Evolutionary conservation across 2,113 vertebrate genomes (phyloP), one percentile per base, ranked within the genome.

Genomic region (Cromileptes altivelis): DNA sequence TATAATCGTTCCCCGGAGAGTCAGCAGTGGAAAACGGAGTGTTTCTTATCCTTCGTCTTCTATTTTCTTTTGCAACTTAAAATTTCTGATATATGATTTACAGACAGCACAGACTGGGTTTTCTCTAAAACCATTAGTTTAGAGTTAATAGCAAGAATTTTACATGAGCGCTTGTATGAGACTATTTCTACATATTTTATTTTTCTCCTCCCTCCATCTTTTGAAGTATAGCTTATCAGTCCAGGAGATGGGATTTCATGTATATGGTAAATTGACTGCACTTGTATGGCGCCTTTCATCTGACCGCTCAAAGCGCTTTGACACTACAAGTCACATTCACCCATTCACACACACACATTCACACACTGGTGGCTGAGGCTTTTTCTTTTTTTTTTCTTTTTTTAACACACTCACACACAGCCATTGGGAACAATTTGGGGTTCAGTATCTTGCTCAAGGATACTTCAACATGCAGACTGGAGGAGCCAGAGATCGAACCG

Each of bases 1-100:
- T 83, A 67, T 88, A 90, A 91, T 88, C 65, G 15, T 86, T 85
- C 84, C 86, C 81, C 19, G 23, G 87, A 89, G 80, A 75, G 47
- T 70, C 15, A 60, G 42, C 57, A 17, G 55, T 42, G 65, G 61
- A 82, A 65, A 73, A 70, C 70, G 69, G 11, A 37, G 19, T 86
- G 49, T 72, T 30, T 57, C 27, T 49, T 65, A 1, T 27, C 56
- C 6, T 33, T 17, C 2, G 8, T 45, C 9, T 45, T 45, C 45
- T 53, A 50, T 45, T 64, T 56, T 71, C 64, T 40, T 85, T 88
- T 81, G 58, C 49, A 68, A 45, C 62, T 78, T 53, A 67, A 64
- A 50, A 40, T 84, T 65, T 84, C 69, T 74, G 21, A 77, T 82
- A 25, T 72, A 62, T 21, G 56, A 81, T 75, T 83, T 73, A 72